A percentile compares a stretch with the other conserved stretches of the same genome.
Conservation (phyloP, 2,888 invertebrate genomes). For the Ectemnius cavifrons region DNA sequence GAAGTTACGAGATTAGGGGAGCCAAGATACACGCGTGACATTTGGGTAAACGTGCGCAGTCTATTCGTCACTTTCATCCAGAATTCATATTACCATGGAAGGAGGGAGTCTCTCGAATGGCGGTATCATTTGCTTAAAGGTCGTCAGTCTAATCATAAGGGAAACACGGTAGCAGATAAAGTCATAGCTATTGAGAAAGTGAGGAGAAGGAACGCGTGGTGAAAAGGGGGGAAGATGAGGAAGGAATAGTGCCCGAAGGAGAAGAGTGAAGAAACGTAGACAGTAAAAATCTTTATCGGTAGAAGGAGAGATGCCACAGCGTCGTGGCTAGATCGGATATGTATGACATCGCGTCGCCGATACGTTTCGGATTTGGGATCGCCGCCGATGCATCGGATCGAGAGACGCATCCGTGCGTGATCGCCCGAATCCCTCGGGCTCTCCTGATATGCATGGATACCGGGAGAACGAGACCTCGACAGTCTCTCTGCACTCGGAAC, state of each 20-base stretch:
- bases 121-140: too few relatives aligned
- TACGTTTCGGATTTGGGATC: conserved; percentile 66
- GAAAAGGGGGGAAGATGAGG: neutral
- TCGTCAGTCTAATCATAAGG: conserved; percentile 11
- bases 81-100: too few relatives aligned
- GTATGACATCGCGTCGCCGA: conserved; percentile 71
- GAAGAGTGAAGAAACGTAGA: conserved; percentile 29
- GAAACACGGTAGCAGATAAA: conserved; percentile 12
- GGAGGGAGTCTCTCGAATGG: too few relatives aligned
- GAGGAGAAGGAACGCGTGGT: conserved; percentile 16
- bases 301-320: conserved; percentile 47
- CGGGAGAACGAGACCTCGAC: conserved; percentile 13
- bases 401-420: conserved; percentile 65
- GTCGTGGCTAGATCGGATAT: conserved; percentile 65
- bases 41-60: neutral
- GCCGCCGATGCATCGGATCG: conserved; percentile 67
- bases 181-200: neutral
- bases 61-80: neutral
- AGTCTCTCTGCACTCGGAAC: conserved; percentile 24
- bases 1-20: too few relatives aligned
- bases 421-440: conserved; percentile 65
- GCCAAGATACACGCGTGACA: neutral
- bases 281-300: conserved; percentile 47
- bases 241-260: conserved; percentile 6
- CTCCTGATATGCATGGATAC: conserved; percentile 48